phyloP scores from a whole-genome alignment of 2,113 vertebrate species.

The Reinhardtius hippoglossoides region DNA sequence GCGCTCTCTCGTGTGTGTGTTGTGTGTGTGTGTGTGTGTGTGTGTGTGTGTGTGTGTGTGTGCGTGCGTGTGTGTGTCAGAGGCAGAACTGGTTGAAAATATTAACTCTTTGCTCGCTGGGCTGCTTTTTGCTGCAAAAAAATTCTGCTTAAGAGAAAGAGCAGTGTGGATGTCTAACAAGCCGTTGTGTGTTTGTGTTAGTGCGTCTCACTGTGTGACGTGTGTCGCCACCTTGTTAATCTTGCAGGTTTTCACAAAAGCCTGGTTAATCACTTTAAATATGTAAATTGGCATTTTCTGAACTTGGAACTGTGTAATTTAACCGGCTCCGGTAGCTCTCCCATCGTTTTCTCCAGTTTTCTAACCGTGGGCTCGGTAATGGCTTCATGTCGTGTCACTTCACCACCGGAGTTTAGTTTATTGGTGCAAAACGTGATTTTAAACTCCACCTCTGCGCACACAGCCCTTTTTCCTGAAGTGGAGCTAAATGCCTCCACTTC shows the following conservation, averaged over 20 bases:
- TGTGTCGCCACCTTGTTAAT: conserved; percentile 21
- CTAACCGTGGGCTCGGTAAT: not conserved
- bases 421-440: conserved; percentile 48
- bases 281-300: conserved; percentile 30
- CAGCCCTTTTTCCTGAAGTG: conserved; percentile 54
- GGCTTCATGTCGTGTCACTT: conserved; percentile 17
- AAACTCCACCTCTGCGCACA: conserved; percentile 38
- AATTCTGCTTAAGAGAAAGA: conserved; percentile 56
- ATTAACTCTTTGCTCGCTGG: conserved; percentile 77
- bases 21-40: conserved; percentile 45
- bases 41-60: conserved; percentile 45
- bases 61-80: conserved; percentile 47
- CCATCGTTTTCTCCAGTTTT: not conserved
- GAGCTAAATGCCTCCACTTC: conserved; percentile 64
- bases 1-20: not conserved
- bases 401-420: conserved; percentile 8
- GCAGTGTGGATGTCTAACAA: conserved; percentile 52
- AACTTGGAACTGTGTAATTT: conserved; percentile 20
- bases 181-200: conserved; percentile 38
- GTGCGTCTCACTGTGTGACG: conserved; percentile 7
- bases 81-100: conserved; percentile 80
- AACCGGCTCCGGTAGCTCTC: not conserved
- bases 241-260: conserved; percentile 23
- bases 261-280: conserved; percentile 42
- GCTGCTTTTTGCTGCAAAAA: conserved; percentile 57